A percentile compares a stretch with the other conserved stretches of the same genome.
Evolutionary conservation across 1,140 invertebrate species (phyloP).

Genomic region (Drosophila athabasca): DNA sequence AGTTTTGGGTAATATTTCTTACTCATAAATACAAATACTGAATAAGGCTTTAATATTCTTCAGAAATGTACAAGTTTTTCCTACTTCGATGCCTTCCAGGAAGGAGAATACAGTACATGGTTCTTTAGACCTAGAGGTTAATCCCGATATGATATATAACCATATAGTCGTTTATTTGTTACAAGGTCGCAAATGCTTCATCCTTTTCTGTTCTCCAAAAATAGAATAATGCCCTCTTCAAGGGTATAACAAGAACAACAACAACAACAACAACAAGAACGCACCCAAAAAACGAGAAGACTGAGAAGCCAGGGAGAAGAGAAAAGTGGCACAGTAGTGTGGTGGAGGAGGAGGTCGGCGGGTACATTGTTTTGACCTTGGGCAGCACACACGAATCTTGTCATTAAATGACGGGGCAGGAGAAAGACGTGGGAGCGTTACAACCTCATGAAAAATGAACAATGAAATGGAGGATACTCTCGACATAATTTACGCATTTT

Average conservation of each 20-base stretch:
- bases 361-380: slow-evolving; percentile 56
- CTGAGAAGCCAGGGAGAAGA: slow-evolving; percentile 21
- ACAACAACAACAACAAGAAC: slow-evolving; percentile 2
- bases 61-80: too few relatives aligned
- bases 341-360: slow-evolving; percentile 8
- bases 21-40: too few relatives aligned
- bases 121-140: too few relatives aligned
- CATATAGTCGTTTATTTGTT: too few relatives aligned
- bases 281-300: slow-evolving; percentile 25
- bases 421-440: neutral
- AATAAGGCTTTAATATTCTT: too few relatives aligned
- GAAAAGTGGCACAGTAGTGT: slow-evolving; percentile 47
- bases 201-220: too few relatives aligned
- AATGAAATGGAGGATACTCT: slow-evolving; percentile 52
- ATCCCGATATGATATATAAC: too few relatives aligned
- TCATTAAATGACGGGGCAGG: slow-evolving; percentile 49
- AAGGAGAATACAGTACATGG: too few relatives aligned
- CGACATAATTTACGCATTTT: slow-evolving; percentile 82
- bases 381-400: slow-evolving; percentile 53
- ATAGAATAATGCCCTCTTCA: too few relatives aligned
- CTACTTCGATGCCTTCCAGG: too few relatives aligned
- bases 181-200: too few relatives aligned
- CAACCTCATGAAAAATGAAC: slow-evolving; percentile 41
- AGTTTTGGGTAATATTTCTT: too few relatives aligned
- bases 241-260: slow-evolving; percentile 1